Percentiles rank a stretch among this genome's conserved stretches.
Conservation (phyloP, 2,888 invertebrate species). For the Sclerodermus sp. region DNA sequence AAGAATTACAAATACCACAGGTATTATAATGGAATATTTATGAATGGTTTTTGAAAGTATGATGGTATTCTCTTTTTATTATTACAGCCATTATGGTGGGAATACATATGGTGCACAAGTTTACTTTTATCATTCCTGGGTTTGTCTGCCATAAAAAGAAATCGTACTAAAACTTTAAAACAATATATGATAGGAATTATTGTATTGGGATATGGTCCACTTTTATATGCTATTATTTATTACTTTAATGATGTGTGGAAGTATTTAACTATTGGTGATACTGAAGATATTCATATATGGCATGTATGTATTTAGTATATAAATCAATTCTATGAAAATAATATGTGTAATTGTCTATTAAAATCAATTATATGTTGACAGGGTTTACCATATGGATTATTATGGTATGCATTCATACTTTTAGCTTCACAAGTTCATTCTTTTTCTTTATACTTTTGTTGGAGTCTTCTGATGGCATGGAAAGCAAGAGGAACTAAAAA, state of each 20-base stretch:
- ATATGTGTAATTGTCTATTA: constrained; percentile 10
- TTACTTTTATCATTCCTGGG: constrained; percentile 82
- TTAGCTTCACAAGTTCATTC: constrained; percentile 86
- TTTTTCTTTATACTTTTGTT: constrained; percentile 83
- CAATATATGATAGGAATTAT: constrained; percentile 80
- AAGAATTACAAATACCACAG: constrained; percentile 89
- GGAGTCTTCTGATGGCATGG: constrained; percentile 82
- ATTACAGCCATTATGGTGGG: constrained; percentile 84
- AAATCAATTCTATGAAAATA: constrained; percentile 4
- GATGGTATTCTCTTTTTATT: constrained; percentile 9
- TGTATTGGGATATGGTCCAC: constrained; percentile 77
- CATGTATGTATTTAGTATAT: constrained; percentile 63
- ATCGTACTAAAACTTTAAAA: constrained; percentile 75
- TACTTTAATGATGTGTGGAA: constrained; percentile 84
- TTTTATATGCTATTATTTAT: constrained; percentile 78
- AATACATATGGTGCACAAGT: constrained; percentile 90
- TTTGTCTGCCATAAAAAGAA: constrained; percentile 81
- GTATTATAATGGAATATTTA: constrained; percentile 44
- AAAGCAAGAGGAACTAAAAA: constrained; percentile 74
- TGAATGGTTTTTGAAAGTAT: constrained; percentile 7
- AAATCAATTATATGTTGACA: constrained; percentile 55
- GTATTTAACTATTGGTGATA: constrained; percentile 72
- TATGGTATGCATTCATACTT: constrained; percentile 90
- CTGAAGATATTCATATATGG: constrained; percentile 76
- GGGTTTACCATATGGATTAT: constrained; percentile 87